Conservation (phyloP, 2,797 vertebrate species). For the Peromyscus nudipes region DNA sequence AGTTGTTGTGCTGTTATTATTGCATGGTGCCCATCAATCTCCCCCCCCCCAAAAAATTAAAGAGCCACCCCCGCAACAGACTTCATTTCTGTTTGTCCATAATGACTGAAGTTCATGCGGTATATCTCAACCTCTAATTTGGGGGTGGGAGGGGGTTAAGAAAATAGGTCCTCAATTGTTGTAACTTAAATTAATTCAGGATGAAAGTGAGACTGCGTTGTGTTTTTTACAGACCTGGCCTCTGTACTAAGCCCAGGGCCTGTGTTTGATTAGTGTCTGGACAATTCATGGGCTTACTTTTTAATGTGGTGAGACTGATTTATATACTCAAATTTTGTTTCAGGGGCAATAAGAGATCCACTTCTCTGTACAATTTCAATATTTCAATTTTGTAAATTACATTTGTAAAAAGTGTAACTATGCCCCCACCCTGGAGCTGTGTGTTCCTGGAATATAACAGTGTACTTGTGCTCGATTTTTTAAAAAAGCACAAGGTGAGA, state of each 20-base stretch:
- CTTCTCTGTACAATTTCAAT: background rate
- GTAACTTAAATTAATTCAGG: background rate
- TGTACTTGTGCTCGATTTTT: background rate
- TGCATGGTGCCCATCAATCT: background rate
- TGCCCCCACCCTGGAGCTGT: background rate
- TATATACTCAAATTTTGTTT: background rate
- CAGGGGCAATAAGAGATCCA: background rate
- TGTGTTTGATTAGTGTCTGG: constrained; percentile 45
- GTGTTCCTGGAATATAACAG: background rate
- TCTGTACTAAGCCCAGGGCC: background rate
- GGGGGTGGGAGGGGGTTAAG: background rate
- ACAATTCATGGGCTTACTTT: background rate
- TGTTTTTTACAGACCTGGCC: background rate
- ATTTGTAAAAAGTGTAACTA: background rate
- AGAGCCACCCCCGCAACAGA: background rate
- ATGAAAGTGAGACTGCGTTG: background rate
- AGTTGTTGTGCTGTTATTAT: too few relatives aligned
- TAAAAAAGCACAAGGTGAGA: background rate
- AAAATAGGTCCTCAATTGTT: background rate
- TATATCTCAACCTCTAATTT: background rate
- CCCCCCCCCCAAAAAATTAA: background rate
- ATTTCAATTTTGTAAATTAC: background rate
- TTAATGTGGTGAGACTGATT: background rate
- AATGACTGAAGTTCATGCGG: background rate
- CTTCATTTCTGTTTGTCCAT: background rate